phyloP scores from a whole-genome alignment of 2,113 vertebrate genomes.

The Monarcha castaneiventris region DNA sequence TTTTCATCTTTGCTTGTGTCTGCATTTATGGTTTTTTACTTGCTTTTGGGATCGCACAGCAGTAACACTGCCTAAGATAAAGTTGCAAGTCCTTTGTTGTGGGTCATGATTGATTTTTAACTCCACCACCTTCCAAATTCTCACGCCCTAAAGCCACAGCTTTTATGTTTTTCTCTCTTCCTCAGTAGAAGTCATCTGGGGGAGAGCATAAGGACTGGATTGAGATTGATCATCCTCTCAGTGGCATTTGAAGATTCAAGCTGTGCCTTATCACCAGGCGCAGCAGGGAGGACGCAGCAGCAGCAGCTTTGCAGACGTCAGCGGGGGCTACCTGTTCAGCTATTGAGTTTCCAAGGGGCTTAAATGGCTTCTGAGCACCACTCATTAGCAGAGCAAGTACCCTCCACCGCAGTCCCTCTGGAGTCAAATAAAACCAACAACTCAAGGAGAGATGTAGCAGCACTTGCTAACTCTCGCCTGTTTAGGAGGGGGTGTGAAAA shows the following conservation, averaged over 20 bases:
- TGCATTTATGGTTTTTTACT: neutral
- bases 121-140: neutral
- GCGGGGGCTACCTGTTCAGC: neutral
- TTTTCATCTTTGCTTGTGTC: neutral
- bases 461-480: neutral
- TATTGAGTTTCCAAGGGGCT: neutral
- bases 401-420: neutral
- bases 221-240: constrained; percentile 11
- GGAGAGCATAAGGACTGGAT: neutral
- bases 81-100: neutral
- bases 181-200: neutral
- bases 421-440: neutral
- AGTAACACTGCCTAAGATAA: neutral
- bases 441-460: neutral
- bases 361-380: neutral
- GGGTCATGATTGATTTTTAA: constrained; percentile 26
- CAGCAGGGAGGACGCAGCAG: neutral
- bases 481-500: neutral
- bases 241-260: constrained; percentile 28
- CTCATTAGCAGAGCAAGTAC: neutral
- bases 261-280: neutral
- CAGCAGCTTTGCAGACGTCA: neutral
- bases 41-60: neutral
- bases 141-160: neutral
- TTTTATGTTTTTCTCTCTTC: constrained; percentile 7